Conservation (phyloP, 1,140 invertebrate genomes). For the Cheumatopsyche charites region DNA sequence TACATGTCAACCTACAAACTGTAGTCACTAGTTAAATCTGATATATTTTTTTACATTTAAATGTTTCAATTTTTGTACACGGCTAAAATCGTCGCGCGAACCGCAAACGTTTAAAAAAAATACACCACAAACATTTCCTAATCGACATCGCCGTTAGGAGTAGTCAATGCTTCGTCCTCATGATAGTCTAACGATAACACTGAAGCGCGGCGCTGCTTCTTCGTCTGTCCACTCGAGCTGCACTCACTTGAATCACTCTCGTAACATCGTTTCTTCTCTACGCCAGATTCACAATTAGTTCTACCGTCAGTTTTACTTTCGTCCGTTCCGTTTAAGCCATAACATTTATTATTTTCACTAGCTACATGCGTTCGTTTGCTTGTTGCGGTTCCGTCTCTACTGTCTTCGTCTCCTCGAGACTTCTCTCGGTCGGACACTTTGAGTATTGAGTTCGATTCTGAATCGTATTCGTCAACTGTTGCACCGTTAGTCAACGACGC, state of each 20-base stretch:
- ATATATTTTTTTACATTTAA: conserved; percentile 10
- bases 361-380: conserved; percentile 32
- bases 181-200: conserved; percentile 75
- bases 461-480: conserved; percentile 44
- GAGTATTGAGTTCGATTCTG: conserved; percentile 45
- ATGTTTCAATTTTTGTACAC: conserved; percentile 24
- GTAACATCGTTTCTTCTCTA: conserved; percentile 57
- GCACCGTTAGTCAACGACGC: conserved; percentile 29
- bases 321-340: conserved; percentile 51
- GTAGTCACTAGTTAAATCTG: conserved; percentile 27
- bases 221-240: conserved; percentile 53
- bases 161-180: conserved; percentile 63
- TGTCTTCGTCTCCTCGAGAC: conserved; percentile 46
- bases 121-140: conserved; percentile 49
- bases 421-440: conserved; percentile 47
- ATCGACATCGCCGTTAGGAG: conserved; percentile 59
- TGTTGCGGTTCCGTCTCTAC: conserved; percentile 34
- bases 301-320: conserved; percentile 53
- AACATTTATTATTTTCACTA: conserved; percentile 50
- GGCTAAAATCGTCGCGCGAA: not conserved
- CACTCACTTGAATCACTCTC: conserved; percentile 59
- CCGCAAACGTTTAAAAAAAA: conserved; percentile 4
- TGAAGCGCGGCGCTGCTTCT: conserved; percentile 71
- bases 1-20: conserved; percentile 29
- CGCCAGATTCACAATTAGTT: conserved; percentile 50